A percentile compares a stretch with the other conserved stretches of the same genome.
Evolutionary conservation across 1,140 invertebrate species (phyloP).

Genomic region (Brachionus paranguensis): DNA sequence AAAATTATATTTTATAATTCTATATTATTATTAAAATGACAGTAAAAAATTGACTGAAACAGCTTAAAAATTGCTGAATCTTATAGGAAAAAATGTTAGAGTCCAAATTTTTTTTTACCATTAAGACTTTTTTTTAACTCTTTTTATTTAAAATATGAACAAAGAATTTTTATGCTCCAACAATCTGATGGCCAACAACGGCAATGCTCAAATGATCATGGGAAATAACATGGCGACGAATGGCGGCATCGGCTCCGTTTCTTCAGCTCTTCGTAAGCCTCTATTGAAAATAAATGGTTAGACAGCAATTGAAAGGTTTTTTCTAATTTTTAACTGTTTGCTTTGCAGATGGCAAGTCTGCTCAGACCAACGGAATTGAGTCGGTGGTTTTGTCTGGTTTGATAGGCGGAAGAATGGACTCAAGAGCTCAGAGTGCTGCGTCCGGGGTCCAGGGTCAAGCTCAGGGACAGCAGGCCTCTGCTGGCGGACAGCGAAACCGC

Average conservation of each 20-base stretch:
- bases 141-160: no score
- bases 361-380: neutral
- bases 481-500: neutral
- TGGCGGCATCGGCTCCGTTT: constrained; percentile 3
- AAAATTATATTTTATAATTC: no score
- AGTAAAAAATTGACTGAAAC: no score
- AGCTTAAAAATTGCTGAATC: no score
- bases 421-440: neutral
- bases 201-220: constrained; percentile 5
- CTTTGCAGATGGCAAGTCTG: constrained; percentile 10
- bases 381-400: neutral
- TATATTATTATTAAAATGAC: no score
- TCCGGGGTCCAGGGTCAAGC: constrained; percentile 42
- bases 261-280: constrained; percentile 43
- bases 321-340: neutral
- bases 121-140: no score
- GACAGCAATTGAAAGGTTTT: neutral
- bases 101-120: no score
- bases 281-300: constrained; percentile 51
- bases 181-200: neutral
- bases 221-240: neutral
- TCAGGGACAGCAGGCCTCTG: constrained; percentile 4
- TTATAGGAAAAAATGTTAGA: no score
- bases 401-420: constrained; percentile 4
- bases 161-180: no score